Percentiles rank a stretch among this genome's conserved stretches.
Evolutionary conservation across 2,888 invertebrate species (phyloP).

Genomic region (Siphonodentalium dalli): DNA sequence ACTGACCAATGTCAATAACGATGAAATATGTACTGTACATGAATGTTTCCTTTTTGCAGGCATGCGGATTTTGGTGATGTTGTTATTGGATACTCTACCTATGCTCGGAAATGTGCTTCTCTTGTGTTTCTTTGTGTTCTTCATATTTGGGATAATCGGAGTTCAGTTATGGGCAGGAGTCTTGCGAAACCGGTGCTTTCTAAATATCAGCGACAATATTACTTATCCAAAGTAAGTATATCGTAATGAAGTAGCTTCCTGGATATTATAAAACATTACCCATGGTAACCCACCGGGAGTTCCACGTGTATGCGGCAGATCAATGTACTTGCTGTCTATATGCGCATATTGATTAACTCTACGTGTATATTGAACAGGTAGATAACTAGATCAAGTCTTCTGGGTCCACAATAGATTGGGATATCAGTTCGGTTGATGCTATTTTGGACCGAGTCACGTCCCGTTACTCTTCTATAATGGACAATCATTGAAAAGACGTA

Average conservation of each 20-base stretch:
- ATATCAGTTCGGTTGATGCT: too few relatives aligned
- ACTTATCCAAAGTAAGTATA: conserved; percentile 79
- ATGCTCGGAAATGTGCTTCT: conserved; percentile 98
- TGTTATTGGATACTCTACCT: conserved; percentile 95
- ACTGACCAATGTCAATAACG: too few relatives aligned
- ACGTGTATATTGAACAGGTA: too few relatives aligned
- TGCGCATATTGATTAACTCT: too few relatives aligned
- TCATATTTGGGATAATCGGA: conserved; percentile 99
- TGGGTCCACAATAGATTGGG: too few relatives aligned
- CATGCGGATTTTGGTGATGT: conserved; percentile 98
- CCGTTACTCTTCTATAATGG: too few relatives aligned
- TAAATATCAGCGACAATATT: conserved; percentile 76
- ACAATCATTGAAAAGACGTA: too few relatives aligned
- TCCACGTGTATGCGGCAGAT: background rate
- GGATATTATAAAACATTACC: too few relatives aligned
- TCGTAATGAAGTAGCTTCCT: too few relatives aligned
- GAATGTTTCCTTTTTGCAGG: conserved; percentile 74
- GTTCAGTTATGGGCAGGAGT: conserved; percentile 99
- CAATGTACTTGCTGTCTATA: background rate
- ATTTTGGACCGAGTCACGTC: too few relatives aligned
- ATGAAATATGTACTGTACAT: too few relatives aligned
- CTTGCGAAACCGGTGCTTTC: conserved; percentile 89
- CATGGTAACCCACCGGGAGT: background rate
- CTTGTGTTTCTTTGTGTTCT: conserved; percentile 99
- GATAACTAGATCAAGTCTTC: too few relatives aligned